phyloP scores from a whole-genome alignment of 1,140 invertebrate genomes.

The Drosophila willistoni region DNA sequence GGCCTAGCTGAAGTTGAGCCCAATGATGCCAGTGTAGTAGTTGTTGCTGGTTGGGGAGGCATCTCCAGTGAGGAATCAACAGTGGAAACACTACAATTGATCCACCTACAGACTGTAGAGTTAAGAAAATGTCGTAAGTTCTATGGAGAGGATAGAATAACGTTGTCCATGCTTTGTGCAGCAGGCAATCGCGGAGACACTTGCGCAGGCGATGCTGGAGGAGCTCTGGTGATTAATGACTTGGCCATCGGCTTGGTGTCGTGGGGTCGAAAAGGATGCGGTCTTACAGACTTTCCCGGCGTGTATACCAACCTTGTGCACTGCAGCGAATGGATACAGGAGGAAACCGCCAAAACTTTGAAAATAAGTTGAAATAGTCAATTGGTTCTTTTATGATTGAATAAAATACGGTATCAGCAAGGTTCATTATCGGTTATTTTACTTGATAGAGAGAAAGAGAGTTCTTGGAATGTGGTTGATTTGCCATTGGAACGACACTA shows the following conservation, averaged over 20 bases:
- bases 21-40: background rate
- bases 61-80: background rate
- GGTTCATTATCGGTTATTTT: background rate
- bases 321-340: constrained; percentile 4
- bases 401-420: constrained; percentile 1
- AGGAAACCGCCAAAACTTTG: background rate
- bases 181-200: background rate
- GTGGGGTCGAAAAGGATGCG: constrained; percentile 14
- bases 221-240: background rate
- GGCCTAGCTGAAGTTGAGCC: background rate
- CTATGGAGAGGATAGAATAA: constrained; percentile 32
- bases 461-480: background rate
- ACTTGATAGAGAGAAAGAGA: background rate
- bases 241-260: constrained; percentile 9
- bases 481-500: constrained; percentile 34
- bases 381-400: background rate
- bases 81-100: constrained; percentile 10
- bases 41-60: constrained; percentile 14
- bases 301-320: constrained; percentile 22
- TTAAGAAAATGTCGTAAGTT: constrained; percentile 3
- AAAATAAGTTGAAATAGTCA: background rate
- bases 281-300: background rate
- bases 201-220: constrained; percentile 10
- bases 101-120: constrained; percentile 2
- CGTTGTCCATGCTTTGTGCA: constrained; percentile 38